phyloP scores from a whole-genome alignment of 2,113 vertebrate genomes.

The Mastomys coucha region DNA sequence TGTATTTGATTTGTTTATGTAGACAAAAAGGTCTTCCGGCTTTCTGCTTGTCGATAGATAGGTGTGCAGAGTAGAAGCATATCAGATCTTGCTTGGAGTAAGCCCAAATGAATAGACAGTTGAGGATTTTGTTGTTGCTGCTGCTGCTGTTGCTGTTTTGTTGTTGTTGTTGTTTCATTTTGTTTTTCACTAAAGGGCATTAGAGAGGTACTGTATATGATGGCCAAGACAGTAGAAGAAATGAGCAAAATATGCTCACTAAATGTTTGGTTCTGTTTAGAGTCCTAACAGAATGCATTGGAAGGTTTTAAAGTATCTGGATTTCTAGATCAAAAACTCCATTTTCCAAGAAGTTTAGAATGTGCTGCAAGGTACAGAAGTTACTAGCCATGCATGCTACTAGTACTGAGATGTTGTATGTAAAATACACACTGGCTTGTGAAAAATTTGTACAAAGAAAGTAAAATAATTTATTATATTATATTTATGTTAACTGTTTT shows the following conservation, averaged over 20 bases:
- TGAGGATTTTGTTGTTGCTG: background rate
- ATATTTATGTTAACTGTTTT: background rate
- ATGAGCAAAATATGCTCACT: background rate
- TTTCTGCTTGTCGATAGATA: background rate
- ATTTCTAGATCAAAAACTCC: background rate
- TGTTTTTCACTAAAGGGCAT: background rate
- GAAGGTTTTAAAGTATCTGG: background rate
- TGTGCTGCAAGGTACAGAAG: background rate
- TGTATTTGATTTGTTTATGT: constrained; percentile 52
- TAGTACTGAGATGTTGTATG: background rate
- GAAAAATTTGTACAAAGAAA: background rate
- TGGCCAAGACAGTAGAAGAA: background rate
- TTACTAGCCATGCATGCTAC: background rate
- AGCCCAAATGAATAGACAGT: background rate
- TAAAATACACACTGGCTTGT: background rate
- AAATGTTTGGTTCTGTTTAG: background rate
- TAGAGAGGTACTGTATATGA: background rate
- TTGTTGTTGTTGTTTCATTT: background rate
- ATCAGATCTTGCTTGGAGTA: background rate
- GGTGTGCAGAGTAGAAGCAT: background rate
- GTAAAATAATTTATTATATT: background rate
- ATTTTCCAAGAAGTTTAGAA: background rate
- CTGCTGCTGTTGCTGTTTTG: too few relatives aligned
- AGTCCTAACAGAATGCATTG: background rate
- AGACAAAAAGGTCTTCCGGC: constrained; percentile 33